A percentile compares a stretch with the other conserved stretches of the same genome.
phyloP scores from a whole-genome alignment of 2,797 vertebrate species.

The Enteromius viviparus region DNA sequence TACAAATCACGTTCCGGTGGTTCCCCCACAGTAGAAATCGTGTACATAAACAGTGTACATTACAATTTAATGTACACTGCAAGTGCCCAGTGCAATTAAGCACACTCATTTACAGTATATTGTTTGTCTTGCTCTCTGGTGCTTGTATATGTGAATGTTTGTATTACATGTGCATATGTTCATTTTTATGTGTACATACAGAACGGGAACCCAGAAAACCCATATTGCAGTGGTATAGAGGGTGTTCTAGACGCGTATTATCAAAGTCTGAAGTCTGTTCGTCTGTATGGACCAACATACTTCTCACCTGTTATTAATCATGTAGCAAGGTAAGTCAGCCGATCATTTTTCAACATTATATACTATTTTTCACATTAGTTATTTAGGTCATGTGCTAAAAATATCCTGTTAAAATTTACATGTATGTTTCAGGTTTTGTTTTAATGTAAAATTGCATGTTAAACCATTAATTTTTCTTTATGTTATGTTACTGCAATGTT shows the following conservation, averaged over 20 bases:
- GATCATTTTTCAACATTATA: background rate
- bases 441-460: background rate
- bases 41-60: too few species aligned
- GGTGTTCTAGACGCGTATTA: slow-evolving; percentile 98
- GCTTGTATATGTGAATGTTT: background rate
- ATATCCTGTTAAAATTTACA: background rate
- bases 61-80: too few species aligned
- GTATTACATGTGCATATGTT: background rate
- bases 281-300: slow-evolving; percentile 95
- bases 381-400: background rate
- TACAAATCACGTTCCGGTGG: too few species aligned
- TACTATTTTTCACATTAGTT: background rate
- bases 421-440: background rate
- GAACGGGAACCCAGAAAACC: slow-evolving; percentile 97
- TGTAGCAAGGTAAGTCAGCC: slow-evolving; percentile 85
- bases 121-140: background rate
- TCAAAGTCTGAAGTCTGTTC: slow-evolving; percentile 67
- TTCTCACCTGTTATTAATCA: slow-evolving; percentile 99
- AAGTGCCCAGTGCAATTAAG: too few species aligned
- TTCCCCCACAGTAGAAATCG: too few species aligned
- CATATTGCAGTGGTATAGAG: slow-evolving; percentile 95
- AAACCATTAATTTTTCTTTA: background rate
- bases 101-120: background rate
- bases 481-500: background rate
- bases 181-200: slow-evolving; percentile 61